These are phyloP conservation scores for Thera obeliscata DNA, from an alignment of 2,888 invertebrate genomes.

Conservation along the genomic window DNA sequence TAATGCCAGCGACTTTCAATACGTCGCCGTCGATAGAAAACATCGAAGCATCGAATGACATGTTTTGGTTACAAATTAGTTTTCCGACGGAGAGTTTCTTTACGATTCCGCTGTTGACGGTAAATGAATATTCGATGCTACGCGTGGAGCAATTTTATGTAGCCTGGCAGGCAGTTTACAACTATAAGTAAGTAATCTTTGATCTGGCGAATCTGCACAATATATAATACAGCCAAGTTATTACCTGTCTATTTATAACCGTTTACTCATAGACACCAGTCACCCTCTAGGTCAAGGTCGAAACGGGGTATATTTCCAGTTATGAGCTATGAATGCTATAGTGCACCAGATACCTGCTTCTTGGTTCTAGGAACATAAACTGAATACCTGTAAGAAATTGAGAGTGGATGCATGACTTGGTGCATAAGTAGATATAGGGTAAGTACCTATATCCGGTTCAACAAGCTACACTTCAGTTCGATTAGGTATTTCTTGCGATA, in stretches of 20 bases:
- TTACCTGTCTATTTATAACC: slow-evolving; percentile 26
- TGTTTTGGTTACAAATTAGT: slow-evolving; percentile 23
- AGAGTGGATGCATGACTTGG: neutral
- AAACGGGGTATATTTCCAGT: slow-evolving; percentile 27
- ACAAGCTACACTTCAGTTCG: neutral
- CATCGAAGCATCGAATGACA: slow-evolving; percentile 10
- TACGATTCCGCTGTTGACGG: slow-evolving; percentile 4
- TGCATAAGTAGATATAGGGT: no score
- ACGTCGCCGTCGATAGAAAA: slow-evolving; percentile 29
- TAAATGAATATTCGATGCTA: slow-evolving; percentile 12
- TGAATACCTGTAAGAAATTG: neutral
- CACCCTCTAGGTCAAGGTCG: slow-evolving; percentile 37
- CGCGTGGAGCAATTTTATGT: neutral
- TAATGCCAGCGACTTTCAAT: slow-evolving; percentile 28
- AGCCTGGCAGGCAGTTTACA: neutral
- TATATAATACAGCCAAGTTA: slow-evolving; percentile 14
- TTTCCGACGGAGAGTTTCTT: slow-evolving; percentile 2
- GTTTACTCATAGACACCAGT: slow-evolving; percentile 15
- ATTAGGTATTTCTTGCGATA: no score
- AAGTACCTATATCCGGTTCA: no score
- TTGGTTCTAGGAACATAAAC: neutral
- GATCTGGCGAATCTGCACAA: slow-evolving; percentile 2
- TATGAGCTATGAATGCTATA: slow-evolving; percentile 14
- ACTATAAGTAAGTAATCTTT: neutral
- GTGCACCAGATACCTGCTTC: neutral